These are phyloP conservation scores for Drosophila stalkeri DNA, from an alignment of 2,888 invertebrate species.

Conservation along the genomic window DNA sequence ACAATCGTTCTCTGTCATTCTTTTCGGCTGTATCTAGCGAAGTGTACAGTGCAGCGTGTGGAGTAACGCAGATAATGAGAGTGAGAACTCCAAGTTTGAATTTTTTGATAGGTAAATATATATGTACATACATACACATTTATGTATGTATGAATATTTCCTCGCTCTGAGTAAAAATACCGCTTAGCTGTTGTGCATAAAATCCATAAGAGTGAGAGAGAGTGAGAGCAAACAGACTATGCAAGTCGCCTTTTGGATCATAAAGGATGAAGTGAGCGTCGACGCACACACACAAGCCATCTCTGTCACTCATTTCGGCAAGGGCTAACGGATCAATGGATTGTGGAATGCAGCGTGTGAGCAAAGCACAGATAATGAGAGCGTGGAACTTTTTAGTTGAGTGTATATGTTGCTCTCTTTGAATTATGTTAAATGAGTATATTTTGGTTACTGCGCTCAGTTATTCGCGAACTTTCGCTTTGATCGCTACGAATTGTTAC, in stretches of 20 bases:
- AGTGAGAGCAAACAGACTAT: not conserved
- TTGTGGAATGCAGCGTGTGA: not conserved
- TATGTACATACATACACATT: no score
- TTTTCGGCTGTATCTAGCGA: not conserved
- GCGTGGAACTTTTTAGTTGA: not conserved
- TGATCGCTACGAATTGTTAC: no score
- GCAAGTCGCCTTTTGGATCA: not conserved
- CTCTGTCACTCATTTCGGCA: not conserved
- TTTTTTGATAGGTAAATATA: no score
- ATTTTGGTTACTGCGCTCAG: not conserved
- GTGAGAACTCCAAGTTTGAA: no score
- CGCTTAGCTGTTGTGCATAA: not conserved
- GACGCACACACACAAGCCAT: not conserved
- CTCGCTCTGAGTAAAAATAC: no score
- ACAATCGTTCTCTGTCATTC: not conserved
- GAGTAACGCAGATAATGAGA: not conserved
- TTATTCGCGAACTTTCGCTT: not conserved
- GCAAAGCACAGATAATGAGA: not conserved
- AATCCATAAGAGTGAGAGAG: no score
- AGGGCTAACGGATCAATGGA: not conserved
- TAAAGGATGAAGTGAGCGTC: not conserved
- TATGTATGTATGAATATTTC: no score
- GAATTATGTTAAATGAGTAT: not conserved
- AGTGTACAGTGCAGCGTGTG: not conserved
- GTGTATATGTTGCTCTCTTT: not conserved